phyloP scores from a whole-genome alignment of 2,888 invertebrate species.

The Erannis defoliaria region DNA sequence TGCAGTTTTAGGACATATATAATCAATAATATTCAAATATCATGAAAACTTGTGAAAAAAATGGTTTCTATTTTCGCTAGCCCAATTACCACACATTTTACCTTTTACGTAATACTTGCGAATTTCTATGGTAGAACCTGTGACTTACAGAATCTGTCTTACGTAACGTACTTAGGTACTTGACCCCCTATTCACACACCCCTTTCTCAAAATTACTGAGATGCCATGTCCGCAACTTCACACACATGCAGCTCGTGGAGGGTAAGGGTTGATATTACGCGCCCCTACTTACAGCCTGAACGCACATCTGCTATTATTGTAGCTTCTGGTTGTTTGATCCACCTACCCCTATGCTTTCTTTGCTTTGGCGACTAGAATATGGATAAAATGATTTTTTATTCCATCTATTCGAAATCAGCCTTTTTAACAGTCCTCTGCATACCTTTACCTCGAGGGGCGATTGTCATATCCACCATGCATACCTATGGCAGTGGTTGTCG shows the following conservation, averaged over 20 bases:
- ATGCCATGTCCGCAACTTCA: not conserved
- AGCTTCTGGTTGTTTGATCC: not conserved
- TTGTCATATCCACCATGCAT: no score
- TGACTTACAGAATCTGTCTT: not conserved
- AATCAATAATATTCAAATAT: no score
- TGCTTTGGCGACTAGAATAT: not conserved
- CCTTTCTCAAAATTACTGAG: conserved; percentile 2
- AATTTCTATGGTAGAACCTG: no score
- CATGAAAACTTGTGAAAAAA: no score
- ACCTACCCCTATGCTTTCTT: not conserved
- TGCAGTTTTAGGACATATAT: no score
- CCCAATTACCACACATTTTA: no score
- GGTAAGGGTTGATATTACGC: not conserved
- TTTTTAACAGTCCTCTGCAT: no score
- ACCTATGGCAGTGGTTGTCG: no score
- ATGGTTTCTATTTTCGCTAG: no score
- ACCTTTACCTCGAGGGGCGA: no score
- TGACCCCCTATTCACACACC: not conserved
- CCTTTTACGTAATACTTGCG: no score
- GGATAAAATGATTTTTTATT: not conserved
- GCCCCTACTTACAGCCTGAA: not conserved
- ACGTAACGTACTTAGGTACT: not conserved
- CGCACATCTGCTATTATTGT: conserved; percentile 8
- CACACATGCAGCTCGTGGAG: conserved; percentile 4
- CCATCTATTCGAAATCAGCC: no score